phyloP scores from a whole-genome alignment of 2,888 invertebrate species.

The Erannis defoliaria region DNA sequence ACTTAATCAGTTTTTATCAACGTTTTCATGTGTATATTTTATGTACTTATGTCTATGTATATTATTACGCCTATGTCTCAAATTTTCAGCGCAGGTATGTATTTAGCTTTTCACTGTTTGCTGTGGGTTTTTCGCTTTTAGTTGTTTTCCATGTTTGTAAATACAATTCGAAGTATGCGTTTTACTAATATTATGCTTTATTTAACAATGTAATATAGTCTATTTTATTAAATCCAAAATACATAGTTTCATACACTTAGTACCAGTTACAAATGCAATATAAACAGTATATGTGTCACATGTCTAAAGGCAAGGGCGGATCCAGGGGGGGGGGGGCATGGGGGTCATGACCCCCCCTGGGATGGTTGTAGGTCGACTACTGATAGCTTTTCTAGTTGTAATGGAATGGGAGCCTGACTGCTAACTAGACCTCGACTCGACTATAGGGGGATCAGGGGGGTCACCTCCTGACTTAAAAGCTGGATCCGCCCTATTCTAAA shows the following conservation, averaged over 20 bases:
- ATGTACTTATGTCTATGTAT: conserved; percentile 18
- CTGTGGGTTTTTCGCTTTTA: conserved; percentile 44
- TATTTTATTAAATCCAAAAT: not conserved
- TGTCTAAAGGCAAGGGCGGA: too few species aligned
- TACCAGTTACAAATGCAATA: not conserved
- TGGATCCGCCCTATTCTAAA: too few species aligned
- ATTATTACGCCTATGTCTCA: conserved; percentile 20
- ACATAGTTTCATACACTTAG: not conserved
- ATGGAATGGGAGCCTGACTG: too few species aligned
- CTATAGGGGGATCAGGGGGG: too few species aligned
- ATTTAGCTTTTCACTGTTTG: conserved; percentile 33
- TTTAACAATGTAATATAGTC: conserved; percentile 5
- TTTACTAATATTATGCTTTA: conserved; percentile 27
- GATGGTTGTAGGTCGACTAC: too few species aligned
- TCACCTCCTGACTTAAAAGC: too few species aligned
- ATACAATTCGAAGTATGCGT: conserved; percentile 31
- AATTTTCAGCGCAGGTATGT: conserved; percentile 45
- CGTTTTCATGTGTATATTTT: conserved; percentile 1
- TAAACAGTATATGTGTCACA: too few species aligned
- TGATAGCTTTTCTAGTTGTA: too few species aligned
- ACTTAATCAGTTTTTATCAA: too few species aligned
- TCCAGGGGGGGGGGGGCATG: too few species aligned
- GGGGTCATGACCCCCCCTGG: too few species aligned
- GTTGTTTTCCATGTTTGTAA: conserved; percentile 45
- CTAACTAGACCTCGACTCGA: too few species aligned